Evolutionary conservation across 2,888 invertebrate species (phyloP).

Genomic region (Drosophila suboccidentalis): DNA sequence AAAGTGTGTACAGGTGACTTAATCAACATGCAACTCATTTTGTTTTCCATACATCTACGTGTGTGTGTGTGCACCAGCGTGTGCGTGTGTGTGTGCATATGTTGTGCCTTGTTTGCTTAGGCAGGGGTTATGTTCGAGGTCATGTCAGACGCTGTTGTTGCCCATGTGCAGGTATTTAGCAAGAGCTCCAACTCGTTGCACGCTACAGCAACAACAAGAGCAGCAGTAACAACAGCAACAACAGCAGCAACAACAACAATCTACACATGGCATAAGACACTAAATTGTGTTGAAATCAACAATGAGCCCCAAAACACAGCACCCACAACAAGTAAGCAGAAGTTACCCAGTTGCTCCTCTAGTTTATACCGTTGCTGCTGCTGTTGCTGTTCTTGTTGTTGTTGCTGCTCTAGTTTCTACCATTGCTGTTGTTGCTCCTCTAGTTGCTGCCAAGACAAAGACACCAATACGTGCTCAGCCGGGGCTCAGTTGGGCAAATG

Average conservation of each 20-base stretch:
- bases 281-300: slow-evolving; percentile 83
- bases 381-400: slow-evolving; percentile 3
- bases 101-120: slow-evolving; percentile 51
- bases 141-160: slow-evolving; percentile 43
- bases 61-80: slow-evolving; percentile 9
- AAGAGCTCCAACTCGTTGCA: slow-evolving; percentile 60
- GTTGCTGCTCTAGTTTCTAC: background rate
- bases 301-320: slow-evolving; percentile 74
- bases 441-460: slow-evolving; percentile 53
- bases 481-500: slow-evolving; percentile 69
- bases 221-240: slow-evolving; percentile 36
- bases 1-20: slow-evolving; percentile 81
- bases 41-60: slow-evolving; percentile 44
- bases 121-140: slow-evolving; percentile 31
- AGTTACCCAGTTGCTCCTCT: background rate
- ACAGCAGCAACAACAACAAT: slow-evolving; percentile 30
- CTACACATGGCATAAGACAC: slow-evolving; percentile 70
- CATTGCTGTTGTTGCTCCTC: slow-evolving; percentile 3
- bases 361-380: background rate
- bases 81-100: slow-evolving; percentile 44
- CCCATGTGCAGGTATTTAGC: slow-evolving; percentile 70
- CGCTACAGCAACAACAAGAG: slow-evolving; percentile 31
- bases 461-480: slow-evolving; percentile 55
- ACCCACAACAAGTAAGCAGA: slow-evolving; percentile 29
- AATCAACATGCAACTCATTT: slow-evolving; percentile 81